phyloP scores from a whole-genome alignment of 2,797 vertebrate genomes.

The Lagocephalus sceleratus region DNA sequence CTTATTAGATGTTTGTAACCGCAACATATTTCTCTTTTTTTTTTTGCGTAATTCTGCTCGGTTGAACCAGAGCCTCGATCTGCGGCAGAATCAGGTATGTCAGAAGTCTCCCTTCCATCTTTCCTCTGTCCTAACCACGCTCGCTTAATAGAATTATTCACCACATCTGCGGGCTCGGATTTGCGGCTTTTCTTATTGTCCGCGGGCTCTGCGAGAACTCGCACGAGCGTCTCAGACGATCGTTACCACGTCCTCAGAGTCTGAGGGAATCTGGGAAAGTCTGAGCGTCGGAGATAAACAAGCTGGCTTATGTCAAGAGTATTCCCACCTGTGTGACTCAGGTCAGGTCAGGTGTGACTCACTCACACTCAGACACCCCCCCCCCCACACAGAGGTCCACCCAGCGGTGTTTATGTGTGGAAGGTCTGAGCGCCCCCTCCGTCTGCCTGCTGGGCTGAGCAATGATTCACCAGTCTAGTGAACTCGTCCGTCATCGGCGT shows the following conservation, averaged over 20 bases:
- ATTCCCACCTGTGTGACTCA: conserved; percentile 38
- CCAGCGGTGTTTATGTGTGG: conserved; percentile 42
- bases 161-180: background rate
- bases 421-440: conserved; percentile 13
- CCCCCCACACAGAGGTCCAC: conserved; percentile 3
- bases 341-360: conserved; percentile 53
- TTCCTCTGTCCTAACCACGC: background rate
- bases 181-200: conserved; percentile 14
- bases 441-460: conserved; percentile 21
- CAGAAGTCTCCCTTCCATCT: background rate
- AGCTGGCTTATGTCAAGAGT: conserved; percentile 7
- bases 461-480: conserved; percentile 47
- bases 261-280: conserved; percentile 33
- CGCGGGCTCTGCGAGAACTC: conserved; percentile 19
- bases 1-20: background rate
- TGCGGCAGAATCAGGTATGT: conserved; percentile 89
- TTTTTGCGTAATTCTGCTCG: background rate
- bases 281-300: conserved; percentile 9
- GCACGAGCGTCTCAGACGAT: conserved; percentile 23
- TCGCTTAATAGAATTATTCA: conserved; percentile 13
- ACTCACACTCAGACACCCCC: conserved; percentile 18
- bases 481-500: conserved; percentile 23
- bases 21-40: background rate
- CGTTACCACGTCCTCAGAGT: conserved; percentile 18
- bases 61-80: conserved; percentile 88